Conservation (phyloP, 1,140 invertebrate genomes). For the Nasonia giraulti region DNA sequence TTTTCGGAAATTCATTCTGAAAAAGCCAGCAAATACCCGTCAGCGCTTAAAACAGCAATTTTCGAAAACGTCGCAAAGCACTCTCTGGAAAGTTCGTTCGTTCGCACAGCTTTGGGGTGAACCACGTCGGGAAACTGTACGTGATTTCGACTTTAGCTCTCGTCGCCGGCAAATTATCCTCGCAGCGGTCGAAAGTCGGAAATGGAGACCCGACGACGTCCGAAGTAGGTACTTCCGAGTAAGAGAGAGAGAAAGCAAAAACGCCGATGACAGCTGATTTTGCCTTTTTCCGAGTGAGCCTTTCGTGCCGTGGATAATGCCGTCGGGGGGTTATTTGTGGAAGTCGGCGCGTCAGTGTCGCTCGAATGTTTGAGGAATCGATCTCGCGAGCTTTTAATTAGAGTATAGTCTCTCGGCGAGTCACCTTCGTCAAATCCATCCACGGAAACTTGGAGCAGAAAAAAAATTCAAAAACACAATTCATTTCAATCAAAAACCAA, state of each 20-base stretch:
- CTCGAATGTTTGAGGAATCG: background rate
- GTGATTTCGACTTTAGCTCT: background rate
- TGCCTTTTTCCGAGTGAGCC: background rate
- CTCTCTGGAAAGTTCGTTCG: background rate
- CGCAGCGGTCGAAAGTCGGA: background rate
- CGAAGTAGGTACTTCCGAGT: background rate
- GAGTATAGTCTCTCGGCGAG: background rate
- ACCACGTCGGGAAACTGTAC: background rate
- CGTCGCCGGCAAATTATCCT: background rate
- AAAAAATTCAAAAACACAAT: background rate
- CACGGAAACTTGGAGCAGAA: too few relatives aligned
- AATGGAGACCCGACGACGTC: background rate
- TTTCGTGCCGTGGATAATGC: background rate
- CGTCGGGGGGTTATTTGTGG: background rate
- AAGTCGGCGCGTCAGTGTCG: background rate
- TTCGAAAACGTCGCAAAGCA: background rate
- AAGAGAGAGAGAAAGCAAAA: too few relatives aligned
- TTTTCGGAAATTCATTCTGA: background rate
- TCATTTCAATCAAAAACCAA: background rate
- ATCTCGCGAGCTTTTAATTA: background rate
- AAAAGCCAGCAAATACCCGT: background rate
- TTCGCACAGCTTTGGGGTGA: background rate
- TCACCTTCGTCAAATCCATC: background rate
- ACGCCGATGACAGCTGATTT: conserved; percentile 13
- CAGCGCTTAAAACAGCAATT: background rate